Evolutionary conservation across 2,797 vertebrate genomes (phyloP).

Genomic region (Sparus aurata): DNA sequence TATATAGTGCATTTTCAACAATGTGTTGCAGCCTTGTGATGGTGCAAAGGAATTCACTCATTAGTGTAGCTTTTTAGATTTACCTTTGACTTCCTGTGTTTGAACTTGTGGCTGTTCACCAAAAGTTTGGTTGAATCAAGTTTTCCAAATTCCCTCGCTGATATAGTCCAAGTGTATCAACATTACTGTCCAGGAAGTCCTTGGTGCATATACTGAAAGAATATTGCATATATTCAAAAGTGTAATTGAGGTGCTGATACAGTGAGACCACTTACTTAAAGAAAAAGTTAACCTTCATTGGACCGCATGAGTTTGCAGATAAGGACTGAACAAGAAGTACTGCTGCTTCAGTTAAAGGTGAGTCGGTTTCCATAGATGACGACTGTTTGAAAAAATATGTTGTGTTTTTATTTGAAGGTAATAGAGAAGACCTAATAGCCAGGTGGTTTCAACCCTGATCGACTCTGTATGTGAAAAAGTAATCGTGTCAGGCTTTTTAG

Average conservation of each 20-base stretch:
- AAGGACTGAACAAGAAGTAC: background rate
- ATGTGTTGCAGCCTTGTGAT: background rate
- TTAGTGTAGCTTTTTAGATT: background rate
- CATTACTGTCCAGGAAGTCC: no score
- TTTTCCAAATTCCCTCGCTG: no score
- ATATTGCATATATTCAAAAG: no score
- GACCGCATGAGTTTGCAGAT: background rate
- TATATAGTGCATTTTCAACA: background rate
- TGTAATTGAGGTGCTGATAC: no score
- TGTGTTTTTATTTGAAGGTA: background rate
- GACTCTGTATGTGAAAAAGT: no score
- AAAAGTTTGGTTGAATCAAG: no score
- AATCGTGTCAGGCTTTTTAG: background rate
- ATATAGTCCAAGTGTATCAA: no score
- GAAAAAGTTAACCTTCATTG: background rate
- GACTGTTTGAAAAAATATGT: background rate
- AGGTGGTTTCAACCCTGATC: background rate
- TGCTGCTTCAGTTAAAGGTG: background rate
- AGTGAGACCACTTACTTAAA: no score
- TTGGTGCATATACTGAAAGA: no score
- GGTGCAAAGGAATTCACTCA: background rate
- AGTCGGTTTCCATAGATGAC: background rate
- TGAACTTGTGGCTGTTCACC: no score
- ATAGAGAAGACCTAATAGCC: background rate
- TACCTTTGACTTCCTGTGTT: background rate